Conservation (phyloP, 2,888 invertebrate genomes). For the Cacoxenus indagator region DNA sequence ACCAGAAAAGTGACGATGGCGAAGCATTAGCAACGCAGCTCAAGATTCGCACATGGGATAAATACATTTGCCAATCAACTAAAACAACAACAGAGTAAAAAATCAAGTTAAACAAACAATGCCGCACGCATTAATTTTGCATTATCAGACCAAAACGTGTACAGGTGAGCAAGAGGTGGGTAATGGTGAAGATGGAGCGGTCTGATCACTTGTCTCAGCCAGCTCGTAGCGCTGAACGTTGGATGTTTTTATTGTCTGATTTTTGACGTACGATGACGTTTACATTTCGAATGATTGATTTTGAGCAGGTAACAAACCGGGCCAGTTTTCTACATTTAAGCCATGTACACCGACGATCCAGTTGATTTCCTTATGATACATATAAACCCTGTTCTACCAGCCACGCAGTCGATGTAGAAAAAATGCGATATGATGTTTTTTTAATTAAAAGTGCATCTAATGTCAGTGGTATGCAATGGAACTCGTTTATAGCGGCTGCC, state of each 20-base stretch:
- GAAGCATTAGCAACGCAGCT: conserved; percentile 14
- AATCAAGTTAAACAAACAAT: not conserved
- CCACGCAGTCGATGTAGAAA: too few relatives aligned
- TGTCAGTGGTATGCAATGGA: not conserved
- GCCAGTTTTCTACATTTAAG: not conserved
- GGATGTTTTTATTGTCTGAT: conserved; percentile 43
- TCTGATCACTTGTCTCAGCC: conserved; percentile 40
- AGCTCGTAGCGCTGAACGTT: conserved; percentile 33
- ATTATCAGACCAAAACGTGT: conserved; percentile 13
- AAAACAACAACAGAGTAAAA: not conserved
- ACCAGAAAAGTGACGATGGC: not conserved
- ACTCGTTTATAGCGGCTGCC: not conserved
- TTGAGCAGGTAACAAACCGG: conserved; percentile 58
- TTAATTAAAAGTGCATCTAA: conserved; percentile 20
- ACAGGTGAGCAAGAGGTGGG: too few relatives aligned
- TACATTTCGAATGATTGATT: conserved; percentile 62
- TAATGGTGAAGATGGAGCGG: too few relatives aligned
- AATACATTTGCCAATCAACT: not conserved
- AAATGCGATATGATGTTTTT: conserved; percentile 15
- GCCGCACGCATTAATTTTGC: conserved; percentile 61
- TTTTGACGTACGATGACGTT: conserved; percentile 64
- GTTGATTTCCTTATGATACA: too few relatives aligned
- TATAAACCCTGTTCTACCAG: too few relatives aligned
- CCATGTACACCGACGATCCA: not conserved
- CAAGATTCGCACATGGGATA: conserved; percentile 10